Evolutionary conservation across 2,888 invertebrate genomes (phyloP).

Genomic region (Orthonychiurus folsomi): DNA sequence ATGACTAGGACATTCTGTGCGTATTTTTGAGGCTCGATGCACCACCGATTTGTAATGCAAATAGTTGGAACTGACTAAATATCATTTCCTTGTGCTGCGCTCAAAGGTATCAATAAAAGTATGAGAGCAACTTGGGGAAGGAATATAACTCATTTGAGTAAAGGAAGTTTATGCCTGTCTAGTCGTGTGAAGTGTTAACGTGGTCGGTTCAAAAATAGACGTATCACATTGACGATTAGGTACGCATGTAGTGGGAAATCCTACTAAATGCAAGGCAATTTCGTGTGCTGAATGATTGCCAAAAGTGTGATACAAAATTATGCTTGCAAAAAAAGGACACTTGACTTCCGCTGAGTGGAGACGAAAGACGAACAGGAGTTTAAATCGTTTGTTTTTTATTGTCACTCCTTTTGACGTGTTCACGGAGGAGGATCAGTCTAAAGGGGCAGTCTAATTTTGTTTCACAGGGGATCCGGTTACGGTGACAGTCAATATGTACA

Average conservation of each 20-base stretch:
- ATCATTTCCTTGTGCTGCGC: too few relatives aligned
- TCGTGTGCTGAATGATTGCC: neutral
- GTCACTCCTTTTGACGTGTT: neutral
- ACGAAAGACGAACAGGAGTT: too few relatives aligned
- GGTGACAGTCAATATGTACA: slow-evolving; percentile 45
- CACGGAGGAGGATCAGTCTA: neutral
- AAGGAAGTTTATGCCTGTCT: too few relatives aligned
- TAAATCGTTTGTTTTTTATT: neutral
- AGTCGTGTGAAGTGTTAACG: too few relatives aligned
- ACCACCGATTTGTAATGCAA: too few relatives aligned
- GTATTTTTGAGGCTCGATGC: too few relatives aligned
- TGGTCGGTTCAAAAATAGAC: neutral
- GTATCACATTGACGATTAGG: neutral
- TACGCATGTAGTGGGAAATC: neutral
- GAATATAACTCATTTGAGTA: neutral
- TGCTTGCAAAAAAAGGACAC: neutral
- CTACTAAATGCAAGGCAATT: neutral
- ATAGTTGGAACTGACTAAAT: too few relatives aligned
- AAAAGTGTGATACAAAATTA: neutral
- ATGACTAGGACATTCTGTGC: too few relatives aligned
- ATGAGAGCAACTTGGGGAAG: neutral
- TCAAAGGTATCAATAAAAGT: neutral
- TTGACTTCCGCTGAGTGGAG: neutral
- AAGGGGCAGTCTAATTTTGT: neutral
- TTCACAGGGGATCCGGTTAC: slow-evolving; percentile 43